Percentiles rank a stretch among this genome's conserved stretches.
Evolutionary conservation across 2,888 invertebrate species (phyloP).

Genomic region (Dascillus cervinus): DNA sequence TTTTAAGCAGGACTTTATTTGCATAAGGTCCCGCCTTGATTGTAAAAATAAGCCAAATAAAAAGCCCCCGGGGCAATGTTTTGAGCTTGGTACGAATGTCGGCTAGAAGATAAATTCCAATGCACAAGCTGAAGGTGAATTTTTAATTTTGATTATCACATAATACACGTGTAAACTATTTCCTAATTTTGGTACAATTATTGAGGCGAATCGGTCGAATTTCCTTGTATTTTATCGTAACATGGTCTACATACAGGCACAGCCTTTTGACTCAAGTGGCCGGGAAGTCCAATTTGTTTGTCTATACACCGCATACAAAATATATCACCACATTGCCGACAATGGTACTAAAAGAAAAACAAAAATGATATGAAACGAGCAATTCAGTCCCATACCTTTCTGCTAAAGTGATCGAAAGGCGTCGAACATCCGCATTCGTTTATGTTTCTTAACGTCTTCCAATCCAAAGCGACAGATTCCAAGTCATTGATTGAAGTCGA

Average conservation of each 20-base stretch:
- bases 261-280: conserved; percentile 68
- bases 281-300: conserved; percentile 64
- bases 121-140: too few relatives aligned
- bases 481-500: conserved; percentile 68
- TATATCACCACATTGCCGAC: conserved; percentile 92
- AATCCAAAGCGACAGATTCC: conserved; percentile 82
- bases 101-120: too few relatives aligned
- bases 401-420: conserved; percentile 83
- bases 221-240: conserved; percentile 44
- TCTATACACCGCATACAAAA: conserved; percentile 90
- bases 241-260: conserved; percentile 87
- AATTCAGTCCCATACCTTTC: conserved; percentile 84
- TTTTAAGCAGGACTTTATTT: too few relatives aligned
- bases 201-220: conserved; percentile 6
- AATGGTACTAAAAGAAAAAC: too few relatives aligned
- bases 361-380: too few relatives aligned
- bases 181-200: conserved; percentile 2
- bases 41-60: too few relatives aligned
- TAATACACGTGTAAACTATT: too few relatives aligned
- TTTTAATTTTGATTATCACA: too few relatives aligned
- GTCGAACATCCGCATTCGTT: conserved; percentile 88
- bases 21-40: too few relatives aligned
- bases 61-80: too few relatives aligned
- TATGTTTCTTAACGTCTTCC: conserved; percentile 84
- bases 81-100: too few relatives aligned